A percentile compares a stretch with the other conserved stretches of the same genome.
These are phyloP conservation scores for Magallana nippona DNA, from an alignment of 2,888 invertebrate species.

Conservation along the genomic window DNA sequence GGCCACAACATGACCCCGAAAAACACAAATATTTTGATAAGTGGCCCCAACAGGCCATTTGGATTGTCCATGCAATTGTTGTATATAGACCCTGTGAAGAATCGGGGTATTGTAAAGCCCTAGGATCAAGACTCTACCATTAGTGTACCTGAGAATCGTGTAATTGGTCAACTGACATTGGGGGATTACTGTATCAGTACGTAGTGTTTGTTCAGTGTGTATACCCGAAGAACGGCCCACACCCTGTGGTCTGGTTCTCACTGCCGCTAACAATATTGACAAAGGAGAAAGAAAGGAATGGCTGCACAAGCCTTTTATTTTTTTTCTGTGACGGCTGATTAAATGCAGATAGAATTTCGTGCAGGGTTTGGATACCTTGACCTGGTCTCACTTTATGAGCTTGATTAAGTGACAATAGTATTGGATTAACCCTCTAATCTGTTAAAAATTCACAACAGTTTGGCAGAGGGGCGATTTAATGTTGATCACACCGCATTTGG, in stretches of 20 bases:
- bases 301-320: not conserved
- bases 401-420: slow-evolving; percentile 19
- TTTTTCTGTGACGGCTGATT: not conserved
- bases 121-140: slow-evolving; percentile 21
- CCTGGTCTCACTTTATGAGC: not conserved
- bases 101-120: slow-evolving; percentile 20
- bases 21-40: slow-evolving; percentile 6
- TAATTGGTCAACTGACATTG: slow-evolving; percentile 29
- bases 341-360: not conserved
- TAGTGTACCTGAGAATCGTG: slow-evolving; percentile 22
- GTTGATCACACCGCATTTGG: slow-evolving; percentile 27
- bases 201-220: slow-evolving; percentile 18
- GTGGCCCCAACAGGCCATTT: slow-evolving; percentile 17
- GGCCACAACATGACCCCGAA: slow-evolving; percentile 7
- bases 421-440: slow-evolving; percentile 27
- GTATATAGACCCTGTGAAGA: slow-evolving; percentile 4
- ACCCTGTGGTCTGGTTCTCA: not conserved
- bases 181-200: slow-evolving; percentile 19
- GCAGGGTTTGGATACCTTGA: not conserved
- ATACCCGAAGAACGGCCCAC: slow-evolving; percentile 6
- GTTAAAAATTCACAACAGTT: slow-evolving; percentile 16
- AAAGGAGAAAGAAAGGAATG: not conserved
- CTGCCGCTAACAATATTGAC: not conserved
- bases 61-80: slow-evolving; percentile 11
- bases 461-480: not conserved